Base-by-base conservation (phyloP, 2,888 invertebrate species). In the Lasioglossum vierecki region DNA sequence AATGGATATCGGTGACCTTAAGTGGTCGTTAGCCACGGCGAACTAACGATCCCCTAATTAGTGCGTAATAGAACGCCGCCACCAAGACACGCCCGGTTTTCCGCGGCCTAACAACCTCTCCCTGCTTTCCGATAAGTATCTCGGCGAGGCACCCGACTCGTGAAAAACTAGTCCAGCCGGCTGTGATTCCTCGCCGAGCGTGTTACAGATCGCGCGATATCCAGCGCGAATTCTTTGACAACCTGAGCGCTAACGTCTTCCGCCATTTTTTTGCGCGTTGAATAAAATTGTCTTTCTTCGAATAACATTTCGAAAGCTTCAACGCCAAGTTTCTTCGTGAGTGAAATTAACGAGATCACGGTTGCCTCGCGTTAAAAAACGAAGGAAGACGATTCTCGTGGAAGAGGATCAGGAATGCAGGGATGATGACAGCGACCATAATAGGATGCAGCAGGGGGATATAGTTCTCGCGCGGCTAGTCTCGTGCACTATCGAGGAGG, bases 31-130 rank as follows among this genome's bases (percentile, higher is more conserved):
- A 85, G 83, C 63, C 35, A 75, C 82, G 46, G 72, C 70, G 46
- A 76, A 79, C 83, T 84, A 87, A 89, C 83, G 89, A 87, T 86
- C 77, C 70, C 73, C 88, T 89, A 89, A 89, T 89, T 89, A 89
- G 82, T 82, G 79, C 79, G 83, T 86, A 81, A 83, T 77, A 72
- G 85, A 80, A 88, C 72, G 73, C 86, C 77, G 53, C 66, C 63
- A 70, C 26, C 66, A 78, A 84, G 77, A 79, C 73, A 26, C 30
- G 76, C 35, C 49, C 60, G 74, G n/a, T 53, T 81, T 81, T 82
- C 76, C 79, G 44, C 74, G 49, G 71, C 78, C 80, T 80, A 84
- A 88, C 87, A 82, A 87, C 77, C 72, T 74, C 63, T 22, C 71
- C 57, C 63, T 39, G 70, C 53, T 26, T 53, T 76, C 63, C 78